Evolutionary conservation across 2,797 vertebrate species (phyloP).

Genomic region (Tamandua tetradactyla): DNA sequence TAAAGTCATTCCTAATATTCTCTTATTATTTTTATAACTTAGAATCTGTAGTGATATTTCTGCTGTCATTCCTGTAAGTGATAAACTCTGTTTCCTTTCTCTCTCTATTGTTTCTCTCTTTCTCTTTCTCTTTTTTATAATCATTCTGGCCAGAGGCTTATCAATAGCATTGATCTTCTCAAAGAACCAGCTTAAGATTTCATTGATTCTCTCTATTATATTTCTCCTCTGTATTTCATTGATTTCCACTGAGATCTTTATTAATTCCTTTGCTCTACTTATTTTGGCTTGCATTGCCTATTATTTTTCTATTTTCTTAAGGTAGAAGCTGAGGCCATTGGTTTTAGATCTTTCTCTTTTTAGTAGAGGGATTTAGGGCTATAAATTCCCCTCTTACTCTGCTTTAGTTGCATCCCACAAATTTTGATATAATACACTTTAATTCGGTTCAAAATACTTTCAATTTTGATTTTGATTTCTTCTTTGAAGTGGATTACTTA

Average conservation of each 20-base stretch:
- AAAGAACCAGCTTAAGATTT: background rate
- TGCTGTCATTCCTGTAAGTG: rapidly evolving
- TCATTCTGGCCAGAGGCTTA: background rate
- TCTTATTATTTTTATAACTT: background rate
- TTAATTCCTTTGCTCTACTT: background rate
- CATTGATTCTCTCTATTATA: background rate
- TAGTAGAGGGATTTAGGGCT: background rate
- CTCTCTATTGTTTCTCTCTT: too few species aligned
- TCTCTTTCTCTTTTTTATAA: background rate
- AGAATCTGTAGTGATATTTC: background rate
- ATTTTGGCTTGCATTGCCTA: background rate
- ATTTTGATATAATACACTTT: background rate
- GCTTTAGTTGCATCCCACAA: background rate
- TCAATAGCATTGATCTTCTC: background rate
- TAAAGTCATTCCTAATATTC: background rate
- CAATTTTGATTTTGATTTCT: background rate
- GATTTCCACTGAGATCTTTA: background rate
- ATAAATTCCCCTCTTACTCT: background rate
- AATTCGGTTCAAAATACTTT: background rate
- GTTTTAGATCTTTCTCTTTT: background rate
- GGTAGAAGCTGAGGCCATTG: background rate
- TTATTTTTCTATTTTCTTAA: background rate
- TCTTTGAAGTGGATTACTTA: background rate
- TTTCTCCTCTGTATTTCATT: background rate
- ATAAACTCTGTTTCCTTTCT: background rate